Evolutionary conservation across 2,888 invertebrate genomes (phyloP).

Genomic region (Melinaea marsaeus): DNA sequence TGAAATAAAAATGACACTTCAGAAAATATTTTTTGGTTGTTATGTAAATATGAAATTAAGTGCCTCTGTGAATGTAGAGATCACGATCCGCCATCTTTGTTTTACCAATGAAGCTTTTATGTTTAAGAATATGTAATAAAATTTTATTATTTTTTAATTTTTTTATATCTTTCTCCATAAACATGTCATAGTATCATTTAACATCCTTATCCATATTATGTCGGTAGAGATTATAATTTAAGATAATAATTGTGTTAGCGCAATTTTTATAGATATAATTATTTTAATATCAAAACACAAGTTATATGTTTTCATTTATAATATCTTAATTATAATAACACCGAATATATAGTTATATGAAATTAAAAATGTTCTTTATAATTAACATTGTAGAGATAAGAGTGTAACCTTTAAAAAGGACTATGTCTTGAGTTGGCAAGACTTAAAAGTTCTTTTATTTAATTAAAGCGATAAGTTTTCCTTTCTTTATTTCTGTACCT

Average conservation of each 20-base stretch:
- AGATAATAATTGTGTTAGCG: too few relatives aligned
- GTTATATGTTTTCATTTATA: too few relatives aligned
- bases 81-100: constrained; percentile 22
- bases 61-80: constrained; percentile 20
- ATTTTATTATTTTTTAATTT: neutral
- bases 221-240: too few relatives aligned
- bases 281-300: too few relatives aligned
- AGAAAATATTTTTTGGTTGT: constrained; percentile 24
- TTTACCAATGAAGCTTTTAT: constrained; percentile 15
- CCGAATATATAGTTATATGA: too few relatives aligned
- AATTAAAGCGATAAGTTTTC: constrained; percentile 4
- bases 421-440: neutral
- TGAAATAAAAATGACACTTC: constrained; percentile 29
- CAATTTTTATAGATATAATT: too few relatives aligned
- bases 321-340: too few relatives aligned
- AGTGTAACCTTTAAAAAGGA: neutral
- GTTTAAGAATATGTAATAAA: constrained; percentile 1
- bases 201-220: too few relatives aligned
- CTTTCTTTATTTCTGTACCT: constrained; percentile 8
- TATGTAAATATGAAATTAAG: constrained; percentile 30
- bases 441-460: constrained; percentile 6
- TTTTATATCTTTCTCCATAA: neutral
- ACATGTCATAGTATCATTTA: too few relatives aligned
- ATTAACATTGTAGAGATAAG: neutral
- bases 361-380: too few relatives aligned